phyloP scores from a whole-genome alignment of 2,113 vertebrate species.

The Lepus timidus region DNA sequence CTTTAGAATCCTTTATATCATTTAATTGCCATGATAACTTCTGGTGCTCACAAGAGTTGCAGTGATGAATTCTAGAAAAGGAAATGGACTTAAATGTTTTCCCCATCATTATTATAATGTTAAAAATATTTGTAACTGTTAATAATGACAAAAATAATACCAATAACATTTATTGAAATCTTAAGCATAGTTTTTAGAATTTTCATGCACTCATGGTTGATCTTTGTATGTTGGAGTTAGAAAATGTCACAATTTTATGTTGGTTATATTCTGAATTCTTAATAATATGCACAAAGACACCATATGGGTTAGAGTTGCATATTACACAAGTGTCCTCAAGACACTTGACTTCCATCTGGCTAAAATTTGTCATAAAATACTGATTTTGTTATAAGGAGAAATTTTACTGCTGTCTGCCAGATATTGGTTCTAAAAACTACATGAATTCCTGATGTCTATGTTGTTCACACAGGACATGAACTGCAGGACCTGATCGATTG shows the following conservation, averaged over 20 bases:
- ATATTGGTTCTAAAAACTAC: neutral
- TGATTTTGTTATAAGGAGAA: conserved; percentile 22
- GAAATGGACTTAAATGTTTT: neutral
- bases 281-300: neutral
- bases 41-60: neutral
- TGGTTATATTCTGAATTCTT: neutral
- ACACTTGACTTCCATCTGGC: conserved; percentile 42
- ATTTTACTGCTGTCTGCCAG: neutral
- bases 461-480: neutral
- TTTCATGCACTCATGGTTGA: neutral
- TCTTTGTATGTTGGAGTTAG: neutral
- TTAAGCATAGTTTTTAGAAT: neutral
- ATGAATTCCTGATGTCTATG: neutral
- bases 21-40: neutral
- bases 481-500: neutral
- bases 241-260: neutral
- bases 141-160: neutral
- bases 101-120: neutral
- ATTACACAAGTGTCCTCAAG: conserved; percentile 30
- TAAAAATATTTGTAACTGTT: neutral
- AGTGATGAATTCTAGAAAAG: neutral
- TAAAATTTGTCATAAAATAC: conserved; percentile 37
- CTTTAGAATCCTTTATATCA: neutral
- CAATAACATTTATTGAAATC: conserved; percentile 9
- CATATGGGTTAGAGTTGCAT: neutral